phyloP scores from a whole-genome alignment of 2,797 vertebrate species.

The Ctenopoma multispine region DNA sequence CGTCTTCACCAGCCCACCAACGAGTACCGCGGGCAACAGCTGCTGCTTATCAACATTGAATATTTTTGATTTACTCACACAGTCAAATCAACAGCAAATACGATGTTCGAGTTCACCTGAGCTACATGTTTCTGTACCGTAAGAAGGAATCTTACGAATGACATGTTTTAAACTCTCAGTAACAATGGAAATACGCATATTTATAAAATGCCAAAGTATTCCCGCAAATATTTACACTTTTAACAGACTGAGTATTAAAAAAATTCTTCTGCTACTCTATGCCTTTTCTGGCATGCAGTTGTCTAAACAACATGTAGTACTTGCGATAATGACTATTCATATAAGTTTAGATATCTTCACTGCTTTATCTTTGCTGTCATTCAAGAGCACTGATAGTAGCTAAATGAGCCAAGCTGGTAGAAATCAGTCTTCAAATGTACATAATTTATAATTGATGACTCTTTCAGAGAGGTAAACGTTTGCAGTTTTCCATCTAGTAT shows the following conservation, averaged over 20 bases:
- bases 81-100: neutral
- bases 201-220: neutral
- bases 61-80: neutral
- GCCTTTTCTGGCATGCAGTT: too few species aligned
- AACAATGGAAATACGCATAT: too few species aligned
- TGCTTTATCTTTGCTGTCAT: too few species aligned
- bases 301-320: too few species aligned
- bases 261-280: too few species aligned
- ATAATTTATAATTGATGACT: slow-evolving; percentile 21
- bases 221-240: neutral
- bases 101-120: slow-evolving; percentile 7
- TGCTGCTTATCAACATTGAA: neutral
- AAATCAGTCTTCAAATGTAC: slow-evolving; percentile 21
- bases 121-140: too few species aligned
- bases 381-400: slow-evolving; percentile 1
- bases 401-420: slow-evolving; percentile 24
- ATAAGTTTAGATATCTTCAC: too few species aligned
- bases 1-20: neutral
- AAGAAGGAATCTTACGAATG: too few species aligned
- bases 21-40: neutral
- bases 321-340: too few species aligned
- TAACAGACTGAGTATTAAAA: too few species aligned
- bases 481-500: slow-evolving; percentile 38
- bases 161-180: too few species aligned
- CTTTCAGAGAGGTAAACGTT: slow-evolving; percentile 37